Percentiles rank a stretch among this genome's conserved stretches.
Conservation (phyloP, 2,797 vertebrate genomes). For the Falco concolor region DNA sequence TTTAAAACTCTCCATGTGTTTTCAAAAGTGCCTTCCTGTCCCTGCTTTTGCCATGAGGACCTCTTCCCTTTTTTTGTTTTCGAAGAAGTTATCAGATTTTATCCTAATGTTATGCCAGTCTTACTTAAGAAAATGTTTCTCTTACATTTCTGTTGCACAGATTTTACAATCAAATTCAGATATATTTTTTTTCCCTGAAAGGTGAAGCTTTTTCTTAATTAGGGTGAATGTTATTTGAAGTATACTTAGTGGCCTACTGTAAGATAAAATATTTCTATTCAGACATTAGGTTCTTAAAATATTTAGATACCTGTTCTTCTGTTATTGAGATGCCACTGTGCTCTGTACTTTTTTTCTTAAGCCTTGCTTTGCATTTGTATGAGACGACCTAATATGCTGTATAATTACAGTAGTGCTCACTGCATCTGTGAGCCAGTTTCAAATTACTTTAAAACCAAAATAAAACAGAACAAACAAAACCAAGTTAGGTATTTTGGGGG, state of each 20-base stretch:
- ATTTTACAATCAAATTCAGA: not conserved
- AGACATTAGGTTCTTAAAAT: not conserved
- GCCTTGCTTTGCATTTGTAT: not conserved
- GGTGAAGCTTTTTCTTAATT: not conserved
- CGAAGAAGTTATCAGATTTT: not conserved
- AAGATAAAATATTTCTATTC: not conserved
- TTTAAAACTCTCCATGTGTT: not conserved
- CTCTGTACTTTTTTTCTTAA: not conserved
- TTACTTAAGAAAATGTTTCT: not conserved
- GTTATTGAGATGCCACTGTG: not conserved
- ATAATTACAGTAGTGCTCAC: not conserved
- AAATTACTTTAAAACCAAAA: not conserved
- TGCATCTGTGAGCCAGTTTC: not conserved
- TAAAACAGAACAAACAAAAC: accelerated
- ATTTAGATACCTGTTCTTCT: not conserved
- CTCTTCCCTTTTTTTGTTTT: not conserved
- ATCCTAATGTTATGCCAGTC: not conserved
- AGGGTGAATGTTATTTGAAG: not conserved
- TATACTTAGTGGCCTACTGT: not conserved
- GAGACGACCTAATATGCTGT: not conserved
- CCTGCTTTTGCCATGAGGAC: not conserved
- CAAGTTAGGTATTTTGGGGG: not conserved
- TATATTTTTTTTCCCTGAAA: not conserved
- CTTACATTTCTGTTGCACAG: not conserved
- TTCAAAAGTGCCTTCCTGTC: not conserved